Base-by-base conservation (phyloP, 2,888 invertebrate genomes). In the Tenthredo distinguenda region DNA sequence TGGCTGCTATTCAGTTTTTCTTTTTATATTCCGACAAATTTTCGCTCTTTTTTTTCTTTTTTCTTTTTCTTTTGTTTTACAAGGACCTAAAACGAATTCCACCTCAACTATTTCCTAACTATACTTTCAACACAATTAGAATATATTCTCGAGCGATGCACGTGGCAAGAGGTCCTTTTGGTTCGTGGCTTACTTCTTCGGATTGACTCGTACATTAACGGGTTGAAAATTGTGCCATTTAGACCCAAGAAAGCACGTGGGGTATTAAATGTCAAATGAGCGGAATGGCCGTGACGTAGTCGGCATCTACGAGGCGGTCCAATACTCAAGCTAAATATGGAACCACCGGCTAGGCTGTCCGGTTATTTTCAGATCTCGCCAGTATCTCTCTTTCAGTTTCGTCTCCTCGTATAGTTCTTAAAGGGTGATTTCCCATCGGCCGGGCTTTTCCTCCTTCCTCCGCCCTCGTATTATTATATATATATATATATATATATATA, bases 311-410 rank as follows among this genome's bases (percentile, higher is more conserved):
- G 72, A 83, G 74, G 83, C 50, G 86, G 85, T 87, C 87, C 87
- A 87, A 90, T 87, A 55, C 84, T 86, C 87, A 87, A 86, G 87
- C 90, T 90, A 90, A 90, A 90, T 90, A 89, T 89, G 89, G 90
- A 90, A 90, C 89, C 88, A 88, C 89, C 87, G 84, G 86, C 87
- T 87, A 88, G 68, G 87, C 87, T 88, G 87, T 87, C 76, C 74
- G 84, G 86, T 89, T 90, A 90, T 90, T 90, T 90, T 89, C 86
- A 88, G 90, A 86, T 87, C 86, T 87, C 86, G 86, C 86, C 86
- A 87, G 87, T 86, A 86, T 86, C 83, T 83, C 83, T 83, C 68
- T 83, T 83, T 83, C 47, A 43, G 83, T 40, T 83, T 65, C 62
- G 40, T 81, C 37, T 26, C 37, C 31, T 62, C 62, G 37, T 81